Percentiles rank a stretch among this genome's conserved stretches.
Conservation (phyloP, 2,888 invertebrate species). For the Metalampra italica region DNA sequence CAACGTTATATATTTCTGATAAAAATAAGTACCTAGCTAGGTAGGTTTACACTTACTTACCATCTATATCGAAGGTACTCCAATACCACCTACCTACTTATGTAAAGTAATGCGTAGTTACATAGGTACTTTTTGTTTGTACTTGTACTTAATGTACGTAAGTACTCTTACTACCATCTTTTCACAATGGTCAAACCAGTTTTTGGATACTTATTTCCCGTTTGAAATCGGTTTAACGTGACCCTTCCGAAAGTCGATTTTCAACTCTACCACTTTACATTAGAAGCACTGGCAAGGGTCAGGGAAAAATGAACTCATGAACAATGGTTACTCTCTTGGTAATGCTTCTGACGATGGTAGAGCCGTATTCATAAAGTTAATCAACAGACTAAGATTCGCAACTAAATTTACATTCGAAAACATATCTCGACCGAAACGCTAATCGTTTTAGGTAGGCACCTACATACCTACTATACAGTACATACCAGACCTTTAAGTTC, state of each 20-base stretch:
- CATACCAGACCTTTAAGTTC: no score
- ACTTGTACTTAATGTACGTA: not conserved
- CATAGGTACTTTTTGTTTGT: not conserved
- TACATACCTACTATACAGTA: no score
- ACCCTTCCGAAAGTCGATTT: slow-evolving; percentile 16
- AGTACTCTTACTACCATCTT: slow-evolving; percentile 12
- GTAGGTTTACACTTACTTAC: no score
- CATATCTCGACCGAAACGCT: no score
- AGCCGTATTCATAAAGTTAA: not conserved
- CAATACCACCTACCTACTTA: not conserved
- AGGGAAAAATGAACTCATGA: not conserved
- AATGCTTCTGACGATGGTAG: not conserved
- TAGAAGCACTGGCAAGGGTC: not conserved
- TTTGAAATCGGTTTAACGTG: slow-evolving; percentile 6
- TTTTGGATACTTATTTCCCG: slow-evolving; percentile 36
- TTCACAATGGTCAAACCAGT: slow-evolving; percentile 44
- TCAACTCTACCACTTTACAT: slow-evolving; percentile 15
- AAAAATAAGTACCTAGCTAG: no score
- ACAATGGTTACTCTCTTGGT: slow-evolving; percentile 3
- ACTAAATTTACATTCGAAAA: no score
- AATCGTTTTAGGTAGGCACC: no score
- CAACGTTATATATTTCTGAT: no score
- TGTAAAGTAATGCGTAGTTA: not conserved
- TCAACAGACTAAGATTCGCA: no score
- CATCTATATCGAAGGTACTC: no score